Percentiles rank a stretch among this genome's conserved stretches.
These are phyloP conservation scores for Nematolebias whitei DNA, from an alignment of 2,113 vertebrate genomes.

Conservation along the genomic window DNA sequence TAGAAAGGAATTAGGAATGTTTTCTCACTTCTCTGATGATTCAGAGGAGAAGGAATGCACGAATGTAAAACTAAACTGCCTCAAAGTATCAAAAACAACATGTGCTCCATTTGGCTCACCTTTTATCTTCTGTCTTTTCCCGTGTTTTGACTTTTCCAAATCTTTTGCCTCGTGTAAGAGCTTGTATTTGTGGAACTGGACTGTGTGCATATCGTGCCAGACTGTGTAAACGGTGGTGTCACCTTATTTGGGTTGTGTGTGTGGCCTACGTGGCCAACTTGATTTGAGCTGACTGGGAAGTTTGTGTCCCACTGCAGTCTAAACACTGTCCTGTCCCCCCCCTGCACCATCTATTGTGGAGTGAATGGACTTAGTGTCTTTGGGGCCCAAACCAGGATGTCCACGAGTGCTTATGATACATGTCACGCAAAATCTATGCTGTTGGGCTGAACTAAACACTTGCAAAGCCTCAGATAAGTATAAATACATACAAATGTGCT, in stretches of 20 bases:
- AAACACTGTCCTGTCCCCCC: slow-evolving; percentile 50
- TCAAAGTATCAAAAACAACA: slow-evolving; percentile 11
- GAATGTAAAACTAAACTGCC: slow-evolving; percentile 3
- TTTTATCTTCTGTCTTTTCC: slow-evolving; percentile 12
- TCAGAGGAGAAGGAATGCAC: neutral
- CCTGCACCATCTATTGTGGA: slow-evolving; percentile 16
- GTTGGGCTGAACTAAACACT: neutral
- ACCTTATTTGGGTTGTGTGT: slow-evolving; percentile 35
- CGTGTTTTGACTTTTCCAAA: neutral
- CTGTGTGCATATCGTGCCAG: slow-evolving; percentile 18
- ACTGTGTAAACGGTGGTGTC: slow-evolving; percentile 7
- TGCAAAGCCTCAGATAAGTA: neutral
- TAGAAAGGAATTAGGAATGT: neutral
- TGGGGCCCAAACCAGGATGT: neutral
- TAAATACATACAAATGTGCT: slow-evolving; percentile 8
- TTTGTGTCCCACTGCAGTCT: slow-evolving; percentile 39
- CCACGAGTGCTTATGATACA: neutral
- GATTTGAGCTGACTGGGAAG: slow-evolving; percentile 49
- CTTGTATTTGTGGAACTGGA: slow-evolving; percentile 22
- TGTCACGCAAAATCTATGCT: neutral
- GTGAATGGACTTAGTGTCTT: slow-evolving; percentile 29
- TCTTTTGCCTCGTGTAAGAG: slow-evolving; percentile 3
- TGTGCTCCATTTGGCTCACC: neutral
- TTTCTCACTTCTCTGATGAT: neutral
- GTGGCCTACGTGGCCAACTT: slow-evolving; percentile 30